A percentile compares a stretch with the other conserved stretches of the same genome.
Conservation (phyloP, 2,113 vertebrate species). For the Halichoerus grypus region DNA sequence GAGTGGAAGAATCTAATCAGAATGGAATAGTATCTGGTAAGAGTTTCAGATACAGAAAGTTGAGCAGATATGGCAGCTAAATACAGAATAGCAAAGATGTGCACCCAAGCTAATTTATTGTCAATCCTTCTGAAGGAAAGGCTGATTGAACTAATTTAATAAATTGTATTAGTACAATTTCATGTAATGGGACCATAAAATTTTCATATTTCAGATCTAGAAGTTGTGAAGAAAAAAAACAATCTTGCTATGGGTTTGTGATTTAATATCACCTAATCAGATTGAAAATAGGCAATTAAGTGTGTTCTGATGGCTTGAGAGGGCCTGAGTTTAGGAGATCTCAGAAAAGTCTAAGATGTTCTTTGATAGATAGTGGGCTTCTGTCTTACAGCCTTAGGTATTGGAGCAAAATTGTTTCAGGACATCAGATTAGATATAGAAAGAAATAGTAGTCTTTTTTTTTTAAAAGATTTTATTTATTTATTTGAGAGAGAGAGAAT, state of each 20-base stretch:
- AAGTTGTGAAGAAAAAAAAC: not conserved
- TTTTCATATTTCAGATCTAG: constrained; percentile 37
- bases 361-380: not conserved
- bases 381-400: not conserved
- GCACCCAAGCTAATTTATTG: constrained; percentile 12
- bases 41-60: constrained; percentile 59
- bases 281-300: not conserved
- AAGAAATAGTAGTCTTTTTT: not conserved
- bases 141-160: constrained; percentile 54
- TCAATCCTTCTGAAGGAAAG: constrained; percentile 29
- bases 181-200: not conserved
- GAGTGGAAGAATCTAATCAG: constrained; percentile 50
- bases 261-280: constrained; percentile 49
- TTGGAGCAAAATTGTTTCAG: not conserved
- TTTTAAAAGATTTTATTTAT: no score
- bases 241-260: not conserved
- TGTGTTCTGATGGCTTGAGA: not conserved
- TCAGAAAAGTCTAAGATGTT: not conserved
- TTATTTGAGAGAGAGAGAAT: no score
- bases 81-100: constrained; percentile 56
- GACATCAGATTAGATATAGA: not conserved
- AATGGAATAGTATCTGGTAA: not conserved
- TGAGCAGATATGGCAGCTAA: constrained; percentile 46
- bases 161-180: constrained; percentile 30
- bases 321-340: not conserved